A percentile compares a stretch with the other conserved stretches of the same genome.
Evolutionary conservation across 2,113 vertebrate species (phyloP).

Genomic region (Helogale parvula): DNA sequence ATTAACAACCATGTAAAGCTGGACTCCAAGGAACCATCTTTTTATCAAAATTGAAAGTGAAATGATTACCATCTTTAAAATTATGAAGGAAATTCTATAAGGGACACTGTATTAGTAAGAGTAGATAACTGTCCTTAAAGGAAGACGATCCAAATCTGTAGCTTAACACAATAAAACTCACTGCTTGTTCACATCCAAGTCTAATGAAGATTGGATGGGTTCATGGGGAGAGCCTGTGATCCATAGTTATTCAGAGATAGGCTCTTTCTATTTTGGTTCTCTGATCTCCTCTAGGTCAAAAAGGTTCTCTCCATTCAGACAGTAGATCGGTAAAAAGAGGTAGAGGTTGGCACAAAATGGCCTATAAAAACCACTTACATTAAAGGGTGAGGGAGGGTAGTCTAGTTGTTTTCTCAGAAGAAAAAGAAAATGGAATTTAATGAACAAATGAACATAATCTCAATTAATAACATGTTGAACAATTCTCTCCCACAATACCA

Average conservation of each 20-base stretch:
- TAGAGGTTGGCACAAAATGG: neutral
- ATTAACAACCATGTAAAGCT: neutral
- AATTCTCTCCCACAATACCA: neutral
- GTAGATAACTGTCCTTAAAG: neutral
- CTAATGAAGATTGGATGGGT: neutral
- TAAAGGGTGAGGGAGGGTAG: neutral
- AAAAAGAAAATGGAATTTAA: constrained; percentile 13
- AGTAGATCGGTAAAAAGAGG: neutral
- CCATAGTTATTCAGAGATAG: neutral
- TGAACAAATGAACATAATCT: neutral
- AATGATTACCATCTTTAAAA: neutral
- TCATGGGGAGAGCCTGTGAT: neutral
- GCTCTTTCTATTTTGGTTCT: neutral
- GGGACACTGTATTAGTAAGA: neutral
- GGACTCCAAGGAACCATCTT: neutral
- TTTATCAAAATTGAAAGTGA: constrained; percentile 2
- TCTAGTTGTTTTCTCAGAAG: neutral
- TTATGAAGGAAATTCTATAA: neutral
- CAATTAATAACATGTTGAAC: neutral
- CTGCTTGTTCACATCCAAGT: neutral
- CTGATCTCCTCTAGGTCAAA: neutral
- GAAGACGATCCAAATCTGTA: neutral
- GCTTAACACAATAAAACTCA: neutral
- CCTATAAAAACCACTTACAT: constrained; percentile 8
- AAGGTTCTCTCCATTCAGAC: neutral